Evolutionary conservation across 64 coral and sea anemone genomes (phyloP).

Genomic region (Actinia tenebrosa): DNA sequence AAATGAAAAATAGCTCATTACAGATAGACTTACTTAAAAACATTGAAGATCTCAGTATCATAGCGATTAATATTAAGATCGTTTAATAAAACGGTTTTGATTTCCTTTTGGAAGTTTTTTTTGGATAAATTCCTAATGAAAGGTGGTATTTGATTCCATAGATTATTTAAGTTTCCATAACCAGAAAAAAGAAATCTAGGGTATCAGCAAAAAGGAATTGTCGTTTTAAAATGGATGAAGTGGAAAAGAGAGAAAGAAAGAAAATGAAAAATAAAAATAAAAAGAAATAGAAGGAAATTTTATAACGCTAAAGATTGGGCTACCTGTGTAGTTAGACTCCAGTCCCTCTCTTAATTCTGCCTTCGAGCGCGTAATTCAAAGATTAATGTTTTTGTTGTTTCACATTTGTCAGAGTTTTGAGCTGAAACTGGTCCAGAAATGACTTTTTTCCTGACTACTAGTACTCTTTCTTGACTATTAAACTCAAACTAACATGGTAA

Average conservation of each 20-base stretch:
- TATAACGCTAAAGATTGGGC: background rate
- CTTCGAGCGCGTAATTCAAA: conserved; percentile 11
- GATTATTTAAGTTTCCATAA: no score
- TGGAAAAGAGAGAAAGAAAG: background rate
- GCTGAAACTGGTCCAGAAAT: conserved; percentile 1
- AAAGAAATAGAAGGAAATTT: background rate
- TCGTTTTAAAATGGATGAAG: background rate
- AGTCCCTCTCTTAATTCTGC: background rate
- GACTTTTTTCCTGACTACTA: background rate
- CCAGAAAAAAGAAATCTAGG: no score
- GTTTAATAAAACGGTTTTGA: no score
- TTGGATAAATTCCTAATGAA: no score
- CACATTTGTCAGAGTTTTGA: conserved; percentile 3
- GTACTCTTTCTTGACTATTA: background rate
- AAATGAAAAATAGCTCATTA: no score
- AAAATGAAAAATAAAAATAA: background rate
- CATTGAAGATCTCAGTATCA: no score
- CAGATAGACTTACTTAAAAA: no score
- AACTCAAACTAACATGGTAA: background rate
- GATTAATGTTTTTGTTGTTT: background rate
- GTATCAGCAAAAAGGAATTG: no score
- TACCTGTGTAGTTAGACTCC: background rate
- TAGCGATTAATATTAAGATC: no score
- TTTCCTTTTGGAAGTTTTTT: no score
- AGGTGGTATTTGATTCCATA: no score